Base-by-base conservation (phyloP, 2,888 invertebrate genomes). In the Eumerus sabulonum region DNA sequence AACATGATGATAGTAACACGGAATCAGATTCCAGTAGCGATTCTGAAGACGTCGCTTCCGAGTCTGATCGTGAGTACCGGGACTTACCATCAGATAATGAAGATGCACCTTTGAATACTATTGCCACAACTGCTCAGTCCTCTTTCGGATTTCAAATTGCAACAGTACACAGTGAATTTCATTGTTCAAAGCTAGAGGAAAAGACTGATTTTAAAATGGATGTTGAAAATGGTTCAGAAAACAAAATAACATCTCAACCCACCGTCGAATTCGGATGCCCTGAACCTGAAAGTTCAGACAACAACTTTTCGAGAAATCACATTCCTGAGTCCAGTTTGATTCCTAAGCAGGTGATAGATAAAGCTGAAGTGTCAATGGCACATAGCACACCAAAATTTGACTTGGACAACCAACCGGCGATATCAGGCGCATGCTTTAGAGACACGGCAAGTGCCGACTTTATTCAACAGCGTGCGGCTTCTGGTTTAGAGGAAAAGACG, bases 11-110 rank as follows among this genome's bases (percentile, higher is more conserved):
- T 1, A 70, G 64, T 3, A 40, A 42, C 12, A 70, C 53, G 66
- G 67, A 82, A 11, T 42, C 50, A 9, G 81, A 76, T 9, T 70
- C 68, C 7, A 77, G 73, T 2, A 62, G 18, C n/a, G 66, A 66
- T 27, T 68, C 59, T 54, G 76, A 70, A 7, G 77, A 62, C 12
- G 51, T 36, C 11, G 53, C 59, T 44, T 59, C 73, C 1, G 67
- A 77, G 57, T 73, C 73, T 45, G 77, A 77, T 16, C 62, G 77
- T 1, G 77, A 77, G 53, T 77, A 77, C 38, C 77, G 77, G 9
- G 77, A 77, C 0, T 14, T 77, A n/a, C 77, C 77, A 14, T 62
- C 53, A 12, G 67, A 73, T 9, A 57, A 68, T 9, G 66, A 67
- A 12, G 62, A 47, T 11, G 13, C 36, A n/a, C 18, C 12, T 17